A percentile compares a stretch with the other conserved stretches of the same genome.
Evolutionary conservation across 2,113 vertebrate species (phyloP).

Genomic region (Capreolus pygargus): DNA sequence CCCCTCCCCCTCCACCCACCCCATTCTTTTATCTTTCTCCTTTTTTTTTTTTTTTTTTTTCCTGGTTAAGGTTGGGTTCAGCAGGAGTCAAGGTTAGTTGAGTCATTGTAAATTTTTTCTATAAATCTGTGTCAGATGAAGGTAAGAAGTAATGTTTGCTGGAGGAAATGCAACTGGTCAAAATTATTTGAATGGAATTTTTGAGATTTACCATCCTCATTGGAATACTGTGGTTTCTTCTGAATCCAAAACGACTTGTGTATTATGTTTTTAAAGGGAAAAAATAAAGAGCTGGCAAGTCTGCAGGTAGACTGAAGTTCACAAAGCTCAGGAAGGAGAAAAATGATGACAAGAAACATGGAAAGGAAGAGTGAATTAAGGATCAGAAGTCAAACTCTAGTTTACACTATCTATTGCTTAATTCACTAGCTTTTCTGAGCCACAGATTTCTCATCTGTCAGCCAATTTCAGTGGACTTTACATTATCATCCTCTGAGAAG

Average conservation of each 20-base stretch:
- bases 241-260: background rate
- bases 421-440: background rate
- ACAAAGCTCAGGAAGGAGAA: background rate
- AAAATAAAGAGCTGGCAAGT: background rate
- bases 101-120: background rate
- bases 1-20: background rate
- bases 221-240: background rate
- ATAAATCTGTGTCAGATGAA: background rate
- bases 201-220: background rate
- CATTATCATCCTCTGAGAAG: background rate
- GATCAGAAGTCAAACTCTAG: background rate
- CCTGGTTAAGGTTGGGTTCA: background rate
- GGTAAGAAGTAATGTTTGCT: background rate
- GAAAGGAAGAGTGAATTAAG: background rate
- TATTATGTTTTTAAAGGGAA: background rate
- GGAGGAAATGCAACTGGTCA: background rate
- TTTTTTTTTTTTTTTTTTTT: background rate
- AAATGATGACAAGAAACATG: background rate
- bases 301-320: background rate
- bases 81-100: background rate
- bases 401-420: background rate
- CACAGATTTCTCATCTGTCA: background rate
- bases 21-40: background rate
- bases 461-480: background rate
- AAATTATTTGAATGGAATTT: slow-evolving; percentile 16